Base-by-base conservation (phyloP, 2,113 vertebrate genomes). In the Xiphorhynchus elegans region DNA sequence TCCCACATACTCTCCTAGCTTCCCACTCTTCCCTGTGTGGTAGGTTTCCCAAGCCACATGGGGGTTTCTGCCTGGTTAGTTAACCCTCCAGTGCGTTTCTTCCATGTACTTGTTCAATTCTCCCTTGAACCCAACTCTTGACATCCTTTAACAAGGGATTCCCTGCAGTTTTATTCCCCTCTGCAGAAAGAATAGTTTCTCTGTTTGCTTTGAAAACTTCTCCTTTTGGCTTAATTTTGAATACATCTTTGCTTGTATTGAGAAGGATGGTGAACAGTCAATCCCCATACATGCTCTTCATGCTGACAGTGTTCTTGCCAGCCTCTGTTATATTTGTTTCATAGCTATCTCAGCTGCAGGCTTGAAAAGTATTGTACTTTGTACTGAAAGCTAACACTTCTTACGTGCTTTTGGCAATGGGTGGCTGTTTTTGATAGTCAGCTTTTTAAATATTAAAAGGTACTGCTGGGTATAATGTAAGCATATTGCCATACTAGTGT, bases 201-300 rank as follows among this genome's bases (percentile, higher is more conserved):
- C 35, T 60, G 11, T 75, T 84, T 66, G 7, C 67, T 85, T 12
- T 70, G 80, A 58, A 77, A 53, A 37, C 16, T 75, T n/a, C 37
- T 49, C 46, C 68, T 53, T 39, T 53, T 69, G 63, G 42, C 39
- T 89, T 50, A 26, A 9, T 89, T 80, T 79, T 74, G 28, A 64
- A 46, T 49, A 11, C 0, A 0, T 46, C 35, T 85, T 1, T 67
- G 49, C 50, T 52, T 77, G 31, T 24, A 11, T 16, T 17, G 37
- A 59, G 39, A 40, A 77, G 4, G 68, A 10, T 37, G 31, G n/a
- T 72, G 86, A 84, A 4, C 68, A 25, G 46, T 31, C 70, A 59
- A 5, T 59, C 33, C 21, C 17, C 0, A 0, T 85, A 29, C 17
- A 1, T 1, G 2, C 78, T 78, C 53, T 68, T 72, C 18, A 7